Evolutionary conservation across 1,140 invertebrate species (phyloP), one percentile per base, ranked within the genome.

Genomic region (Apis cerana): DNA sequence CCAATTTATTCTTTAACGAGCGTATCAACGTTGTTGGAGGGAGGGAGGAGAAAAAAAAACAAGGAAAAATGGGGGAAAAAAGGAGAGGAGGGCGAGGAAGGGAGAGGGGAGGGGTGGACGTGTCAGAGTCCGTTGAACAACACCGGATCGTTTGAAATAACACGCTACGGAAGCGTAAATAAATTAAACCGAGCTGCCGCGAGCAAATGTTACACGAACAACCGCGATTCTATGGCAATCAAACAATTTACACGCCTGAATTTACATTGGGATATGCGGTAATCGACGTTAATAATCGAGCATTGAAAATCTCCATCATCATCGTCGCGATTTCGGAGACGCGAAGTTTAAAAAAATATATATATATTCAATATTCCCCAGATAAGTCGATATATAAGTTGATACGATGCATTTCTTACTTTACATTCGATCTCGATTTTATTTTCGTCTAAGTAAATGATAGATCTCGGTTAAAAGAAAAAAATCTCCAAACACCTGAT

Each of bases 151-250:
- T 59, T 75, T 33, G 71, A 58, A 67, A 65, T 43, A 75, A 67
- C 72, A 65, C 61, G 64, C 19, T 19, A 43, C 52, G 33, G 33
- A 67, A 67, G 72, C 54, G 71, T 81, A 75, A 81, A 81, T 81
- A 81, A 81, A 75, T 81, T 75, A 81, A 81, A 75, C 71, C 27
- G 72, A 56, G 43, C 17, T 27, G 72, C 72, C 72, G 52, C 62
- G 71, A 75, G 79, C 54, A 75, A 81, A 81, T 54, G 56, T 81
- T 81, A 81, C 72, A 64, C 71, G 61, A 67, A 61, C 79, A 65
- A 56, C 61, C 71, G 43, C 54, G 33, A 58, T 21, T 58, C 50
- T 48, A 56, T 64, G 12, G 50, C 27, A 50, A 65, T 54, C 79
- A 75, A 81, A 81, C 79, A 81, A 65, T 81, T 81, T 75, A 67